Percentiles rank a stretch among this genome's conserved stretches.
Evolutionary conservation across 2,797 vertebrate species (phyloP).

Genomic region (Sebastes goodei): DNA sequence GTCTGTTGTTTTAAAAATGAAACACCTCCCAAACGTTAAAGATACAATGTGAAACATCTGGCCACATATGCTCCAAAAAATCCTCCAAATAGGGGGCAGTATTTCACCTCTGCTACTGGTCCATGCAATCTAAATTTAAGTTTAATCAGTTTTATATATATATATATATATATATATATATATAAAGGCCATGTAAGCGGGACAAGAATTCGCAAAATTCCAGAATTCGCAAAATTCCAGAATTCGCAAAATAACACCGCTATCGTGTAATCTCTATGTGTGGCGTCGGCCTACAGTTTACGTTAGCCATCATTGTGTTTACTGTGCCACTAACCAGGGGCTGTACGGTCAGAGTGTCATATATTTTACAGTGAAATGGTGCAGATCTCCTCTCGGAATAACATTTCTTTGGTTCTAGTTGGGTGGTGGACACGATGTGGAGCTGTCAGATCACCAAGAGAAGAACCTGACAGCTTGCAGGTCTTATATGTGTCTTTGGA

Average conservation of each 20-base stretch:
- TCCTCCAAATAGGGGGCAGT: not conserved
- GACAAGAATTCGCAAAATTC: not conserved
- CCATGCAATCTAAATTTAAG: not conserved
- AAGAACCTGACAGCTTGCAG: conserved; percentile 22
- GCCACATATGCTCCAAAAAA: not conserved
- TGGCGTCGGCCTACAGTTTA: no score
- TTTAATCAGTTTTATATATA: no score
- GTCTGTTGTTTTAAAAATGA: not conserved
- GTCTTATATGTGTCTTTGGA: conserved; percentile 13
- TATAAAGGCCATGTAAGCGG: no score
- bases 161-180: no score
- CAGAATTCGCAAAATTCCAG: not conserved
- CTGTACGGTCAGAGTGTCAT: not conserved
- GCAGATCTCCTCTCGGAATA: not conserved
- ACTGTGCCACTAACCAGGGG: no score
- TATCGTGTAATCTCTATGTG: not conserved
- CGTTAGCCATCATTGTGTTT: no score
- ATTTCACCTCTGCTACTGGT: not conserved
- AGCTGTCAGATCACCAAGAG: conserved; percentile 1
- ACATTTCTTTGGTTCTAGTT: not conserved
- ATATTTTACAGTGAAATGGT: not conserved
- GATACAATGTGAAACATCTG: not conserved
- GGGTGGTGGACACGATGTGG: not conserved
- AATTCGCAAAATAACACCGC: not conserved
- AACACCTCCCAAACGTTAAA: not conserved